Percentiles rank a stretch among this genome's conserved stretches.
Conservation (phyloP, 2,888 invertebrate genomes). For the Ormia ochracea region DNA sequence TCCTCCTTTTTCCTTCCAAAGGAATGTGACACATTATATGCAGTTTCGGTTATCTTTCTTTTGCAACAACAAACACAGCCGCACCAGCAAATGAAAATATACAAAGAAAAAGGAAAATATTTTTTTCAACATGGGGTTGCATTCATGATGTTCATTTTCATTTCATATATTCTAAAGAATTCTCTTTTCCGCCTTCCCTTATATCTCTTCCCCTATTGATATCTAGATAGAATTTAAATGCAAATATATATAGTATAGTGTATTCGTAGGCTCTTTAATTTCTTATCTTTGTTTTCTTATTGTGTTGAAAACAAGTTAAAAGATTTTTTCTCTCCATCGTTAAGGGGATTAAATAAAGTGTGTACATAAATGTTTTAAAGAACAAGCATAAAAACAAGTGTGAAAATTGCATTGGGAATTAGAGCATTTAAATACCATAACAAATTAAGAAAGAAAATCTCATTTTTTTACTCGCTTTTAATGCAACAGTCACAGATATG, state of each 20-base stretch:
- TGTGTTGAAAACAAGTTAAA: constrained; percentile 26
- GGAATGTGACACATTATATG: constrained; percentile 61
- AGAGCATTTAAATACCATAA: constrained; percentile 61
- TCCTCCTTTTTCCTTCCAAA: constrained; percentile 9
- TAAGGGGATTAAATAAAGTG: background rate
- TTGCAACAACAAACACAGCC: constrained; percentile 12
- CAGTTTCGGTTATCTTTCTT: constrained; percentile 52
- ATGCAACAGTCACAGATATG: constrained; percentile 16
- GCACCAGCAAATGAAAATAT: background rate
- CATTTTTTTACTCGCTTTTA: constrained; percentile 1
- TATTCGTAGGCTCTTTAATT: constrained; percentile 39
- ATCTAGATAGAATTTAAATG: constrained; percentile 30
- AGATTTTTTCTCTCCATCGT: constrained; percentile 18
- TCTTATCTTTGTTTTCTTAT: background rate
- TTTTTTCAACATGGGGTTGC: constrained; percentile 57
- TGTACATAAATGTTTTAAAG: background rate
- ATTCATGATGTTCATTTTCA: constrained; percentile 62
- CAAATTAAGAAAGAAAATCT: constrained; percentile 53
- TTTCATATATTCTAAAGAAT: constrained; percentile 53
- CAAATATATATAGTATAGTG: constrained; percentile 14
- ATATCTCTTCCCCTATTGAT: background rate
- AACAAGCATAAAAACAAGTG: constrained; percentile 56
- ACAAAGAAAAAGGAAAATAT: background rate
- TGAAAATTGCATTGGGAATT: constrained; percentile 65
- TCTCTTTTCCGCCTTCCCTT: background rate